phyloP scores from a whole-genome alignment of 2,888 invertebrate species.

The Volucella zonaria region DNA sequence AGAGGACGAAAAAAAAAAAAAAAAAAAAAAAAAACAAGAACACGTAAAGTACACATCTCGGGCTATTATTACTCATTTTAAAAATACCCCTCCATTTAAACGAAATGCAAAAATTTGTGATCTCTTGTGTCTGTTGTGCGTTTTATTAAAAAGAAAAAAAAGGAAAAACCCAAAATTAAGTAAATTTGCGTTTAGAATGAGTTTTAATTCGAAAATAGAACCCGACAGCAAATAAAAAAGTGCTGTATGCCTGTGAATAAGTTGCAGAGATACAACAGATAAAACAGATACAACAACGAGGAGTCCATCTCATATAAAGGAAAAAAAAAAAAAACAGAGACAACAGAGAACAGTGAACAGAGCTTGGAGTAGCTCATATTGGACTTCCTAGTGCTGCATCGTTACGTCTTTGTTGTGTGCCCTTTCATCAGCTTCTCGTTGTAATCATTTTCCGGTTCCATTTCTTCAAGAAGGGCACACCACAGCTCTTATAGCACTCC shows the following conservation, averaged over 20 bases:
- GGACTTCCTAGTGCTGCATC: constrained; percentile 54
- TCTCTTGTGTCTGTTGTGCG: constrained; percentile 40
- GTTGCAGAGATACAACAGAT: too few species aligned
- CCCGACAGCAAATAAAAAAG: constrained; percentile 39
- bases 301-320: too few species aligned
- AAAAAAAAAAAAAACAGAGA: too few species aligned
- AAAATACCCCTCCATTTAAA: constrained; percentile 46
- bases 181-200: constrained; percentile 36
- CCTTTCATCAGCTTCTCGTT: constrained; percentile 26
- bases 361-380: constrained; percentile 30
- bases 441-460: constrained; percentile 68
- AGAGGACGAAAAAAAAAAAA: not conserved
- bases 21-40: not conserved
- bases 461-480: constrained; percentile 9
- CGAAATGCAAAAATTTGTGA: constrained; percentile 52
- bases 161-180: too few species aligned
- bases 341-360: constrained; percentile 41
- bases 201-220: constrained; percentile 67
- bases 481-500: constrained; percentile 34
- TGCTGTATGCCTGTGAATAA: constrained; percentile 16
- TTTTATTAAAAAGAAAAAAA: not conserved
- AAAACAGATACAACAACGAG: too few species aligned
- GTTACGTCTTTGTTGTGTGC: constrained; percentile 61
- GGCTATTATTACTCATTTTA: constrained; percentile 61
- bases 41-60: not conserved